Evolutionary conservation across 2,888 invertebrate species (phyloP).

Genomic region (Diaprepes abbreviatus): DNA sequence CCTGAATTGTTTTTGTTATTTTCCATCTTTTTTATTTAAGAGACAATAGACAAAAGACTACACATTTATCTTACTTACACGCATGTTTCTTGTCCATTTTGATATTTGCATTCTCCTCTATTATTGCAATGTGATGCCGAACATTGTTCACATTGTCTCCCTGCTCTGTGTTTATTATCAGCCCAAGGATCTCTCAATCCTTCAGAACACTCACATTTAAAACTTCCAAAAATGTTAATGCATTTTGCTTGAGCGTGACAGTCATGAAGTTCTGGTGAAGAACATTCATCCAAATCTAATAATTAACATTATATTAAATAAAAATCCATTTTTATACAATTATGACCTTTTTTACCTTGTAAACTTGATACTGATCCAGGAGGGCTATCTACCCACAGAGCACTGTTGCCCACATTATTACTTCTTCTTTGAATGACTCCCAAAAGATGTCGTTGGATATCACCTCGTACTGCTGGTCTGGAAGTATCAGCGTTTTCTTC

Average conservation of each 20-base stretch:
- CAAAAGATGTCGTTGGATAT: slow-evolving; percentile 86
- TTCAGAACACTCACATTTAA: slow-evolving; percentile 80
- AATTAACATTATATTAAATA: too few relatives aligned
- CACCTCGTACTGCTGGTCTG: slow-evolving; percentile 77
- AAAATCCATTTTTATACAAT: too few relatives aligned
- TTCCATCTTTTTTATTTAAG: too few relatives aligned
- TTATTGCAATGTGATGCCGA: slow-evolving; percentile 85
- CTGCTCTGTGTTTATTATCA: slow-evolving; percentile 76
- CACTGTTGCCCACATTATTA: slow-evolving; percentile 91
- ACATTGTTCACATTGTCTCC: slow-evolving; percentile 84
- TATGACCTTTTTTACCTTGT: slow-evolving; percentile 73
- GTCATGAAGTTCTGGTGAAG: slow-evolving; percentile 85
- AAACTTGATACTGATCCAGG: slow-evolving; percentile 84
- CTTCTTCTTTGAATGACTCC: slow-evolving; percentile 86
- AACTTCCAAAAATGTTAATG: slow-evolving; percentile 87
- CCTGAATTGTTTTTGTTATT: too few relatives aligned
- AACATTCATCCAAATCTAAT: slow-evolving; percentile 88
- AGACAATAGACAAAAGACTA: too few relatives aligned
- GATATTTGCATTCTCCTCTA: slow-evolving; percentile 86
- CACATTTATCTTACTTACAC: slow-evolving; percentile 78
- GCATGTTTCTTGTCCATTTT: slow-evolving; percentile 82
- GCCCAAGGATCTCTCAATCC: slow-evolving; percentile 83
- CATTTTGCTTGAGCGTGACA: slow-evolving; percentile 85
- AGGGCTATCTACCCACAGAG: slow-evolving; percentile 86
- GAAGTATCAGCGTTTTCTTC: slow-evolving; percentile 83